phyloP scores from a whole-genome alignment of 37 sponge, comb jelly and placozoan species.

The Ianthella basta region DNA sequence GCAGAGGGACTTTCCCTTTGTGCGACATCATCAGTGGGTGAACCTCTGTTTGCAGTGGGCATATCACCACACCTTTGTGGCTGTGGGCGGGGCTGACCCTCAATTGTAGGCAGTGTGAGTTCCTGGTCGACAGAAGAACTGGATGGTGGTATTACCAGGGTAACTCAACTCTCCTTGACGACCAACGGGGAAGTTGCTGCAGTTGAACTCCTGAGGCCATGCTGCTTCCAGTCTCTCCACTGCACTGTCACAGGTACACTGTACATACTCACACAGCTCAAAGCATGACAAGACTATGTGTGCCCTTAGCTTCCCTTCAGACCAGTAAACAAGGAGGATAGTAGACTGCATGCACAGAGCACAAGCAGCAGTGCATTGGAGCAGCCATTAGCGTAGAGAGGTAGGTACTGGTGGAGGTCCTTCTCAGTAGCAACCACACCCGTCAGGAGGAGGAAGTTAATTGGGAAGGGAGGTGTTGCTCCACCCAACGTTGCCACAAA shows the following conservation, averaged over 20 bases:
- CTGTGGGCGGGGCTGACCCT: too few relatives aligned
- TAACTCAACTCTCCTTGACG: constrained; percentile 1
- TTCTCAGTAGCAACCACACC: not conserved
- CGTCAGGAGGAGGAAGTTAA: not conserved
- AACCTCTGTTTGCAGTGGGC: not conserved
- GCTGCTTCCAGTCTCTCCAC: not conserved
- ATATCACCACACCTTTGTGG: not conserved
- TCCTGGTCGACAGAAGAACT: not conserved
- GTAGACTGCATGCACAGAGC: constrained; percentile 69
- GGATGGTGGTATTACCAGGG: not conserved
- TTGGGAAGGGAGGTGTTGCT: not conserved
- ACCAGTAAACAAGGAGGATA: constrained; percentile 52
- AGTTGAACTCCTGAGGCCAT: constrained; percentile 74
- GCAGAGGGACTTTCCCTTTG: not conserved
- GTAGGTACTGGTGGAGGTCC: constrained; percentile 50
- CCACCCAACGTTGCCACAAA: constrained; percentile 13
- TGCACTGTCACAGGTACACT: constrained; percentile 18
- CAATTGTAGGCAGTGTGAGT: not conserved
- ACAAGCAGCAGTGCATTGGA: constrained; percentile 73
- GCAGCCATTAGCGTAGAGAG: constrained; percentile 39
- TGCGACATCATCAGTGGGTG: not conserved
- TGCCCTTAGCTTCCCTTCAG: not conserved
- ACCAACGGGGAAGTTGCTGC: constrained; percentile 43
- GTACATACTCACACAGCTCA: constrained; percentile 58
- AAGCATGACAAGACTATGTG: constrained; percentile 46